phyloP scores from a whole-genome alignment of 1,140 invertebrate species.

The Eurosta solidaginis region DNA sequence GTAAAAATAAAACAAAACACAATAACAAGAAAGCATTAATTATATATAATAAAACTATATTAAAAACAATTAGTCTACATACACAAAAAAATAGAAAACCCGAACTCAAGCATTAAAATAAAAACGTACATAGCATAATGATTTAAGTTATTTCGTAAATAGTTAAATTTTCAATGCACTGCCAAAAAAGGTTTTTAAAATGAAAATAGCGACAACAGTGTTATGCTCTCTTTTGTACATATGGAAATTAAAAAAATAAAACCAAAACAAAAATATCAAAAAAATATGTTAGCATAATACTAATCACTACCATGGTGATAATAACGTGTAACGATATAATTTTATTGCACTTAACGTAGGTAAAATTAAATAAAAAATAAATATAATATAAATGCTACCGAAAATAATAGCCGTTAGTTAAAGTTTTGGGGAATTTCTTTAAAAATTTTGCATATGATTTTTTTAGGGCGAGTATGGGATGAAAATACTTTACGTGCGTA shows the following conservation, averaged over 20 bases:
- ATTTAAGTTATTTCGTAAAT: conserved; percentile 31
- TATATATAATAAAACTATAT: conserved; percentile 23
- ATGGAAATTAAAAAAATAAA: conserved; percentile 41
- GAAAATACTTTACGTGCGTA: too few species aligned
- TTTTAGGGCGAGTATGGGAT: too few species aligned
- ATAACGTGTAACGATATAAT: conserved; percentile 3
- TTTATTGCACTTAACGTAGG: conserved; percentile 28
- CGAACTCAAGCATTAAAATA: conserved; percentile 34
- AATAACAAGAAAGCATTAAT: conserved; percentile 30
- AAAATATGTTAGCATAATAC: conserved; percentile 28
- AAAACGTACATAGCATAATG: conserved; percentile 36
- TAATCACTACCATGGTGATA: background rate
- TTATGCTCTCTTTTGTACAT: conserved; percentile 34
- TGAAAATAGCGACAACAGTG: conserved; percentile 19
- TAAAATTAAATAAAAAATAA: conserved; percentile 32
- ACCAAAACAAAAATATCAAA: conserved; percentile 36
- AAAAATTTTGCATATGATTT: too few species aligned
- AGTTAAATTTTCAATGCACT: conserved; percentile 50
- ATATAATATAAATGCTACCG: conserved; percentile 30
- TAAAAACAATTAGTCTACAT: conserved; percentile 8
- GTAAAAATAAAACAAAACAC: conserved; percentile 45
- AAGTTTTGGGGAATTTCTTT: too few species aligned
- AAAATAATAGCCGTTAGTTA: background rate
- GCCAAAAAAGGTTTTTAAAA: conserved; percentile 47
- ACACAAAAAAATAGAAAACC: conserved; percentile 21